Percentiles rank a stretch among this genome's conserved stretches.
These are phyloP conservation scores for Chrysomela aeneicollis DNA, from an alignment of 2,888 invertebrate species.

Conservation along the genomic window DNA sequence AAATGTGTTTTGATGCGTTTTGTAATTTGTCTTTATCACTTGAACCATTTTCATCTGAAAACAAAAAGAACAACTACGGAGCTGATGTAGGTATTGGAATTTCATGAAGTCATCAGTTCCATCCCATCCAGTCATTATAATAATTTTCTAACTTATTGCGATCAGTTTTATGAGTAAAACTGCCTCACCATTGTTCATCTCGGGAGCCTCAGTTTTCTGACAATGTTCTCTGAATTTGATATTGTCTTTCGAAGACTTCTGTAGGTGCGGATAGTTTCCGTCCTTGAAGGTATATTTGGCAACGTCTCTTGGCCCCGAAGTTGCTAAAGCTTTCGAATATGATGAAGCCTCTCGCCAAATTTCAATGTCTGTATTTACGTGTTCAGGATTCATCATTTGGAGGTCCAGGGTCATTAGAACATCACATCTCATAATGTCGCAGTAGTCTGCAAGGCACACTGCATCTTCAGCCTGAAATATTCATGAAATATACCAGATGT, in stretches of 20 bases:
- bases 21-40: slow-evolving; percentile 55
- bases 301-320: slow-evolving; percentile 58
- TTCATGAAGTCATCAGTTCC: no score
- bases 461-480: slow-evolving; percentile 83
- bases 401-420: slow-evolving; percentile 80
- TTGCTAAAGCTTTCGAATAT: slow-evolving; percentile 70
- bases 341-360: slow-evolving; percentile 83
- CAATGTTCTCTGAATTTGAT: slow-evolving; percentile 49
- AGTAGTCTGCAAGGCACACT: slow-evolving; percentile 92
- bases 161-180: background rate
- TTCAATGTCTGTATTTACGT: slow-evolving; percentile 80
- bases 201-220: slow-evolving; percentile 55
- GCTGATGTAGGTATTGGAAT: background rate
- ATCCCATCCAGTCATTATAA: no score
- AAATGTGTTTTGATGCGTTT: slow-evolving; percentile 59
- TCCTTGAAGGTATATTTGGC: slow-evolving; percentile 57
- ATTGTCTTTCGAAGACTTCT: slow-evolving; percentile 38
- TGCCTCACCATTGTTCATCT: slow-evolving; percentile 44
- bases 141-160: no score
- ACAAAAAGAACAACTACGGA: background rate
- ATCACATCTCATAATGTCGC: slow-evolving; percentile 95
- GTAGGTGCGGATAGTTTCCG: slow-evolving; percentile 48
- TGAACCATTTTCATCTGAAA: slow-evolving; percentile 47
- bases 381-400: slow-evolving; percentile 71
- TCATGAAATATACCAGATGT: no score